phyloP scores from a whole-genome alignment of 2,113 vertebrate species.

The Etheostoma cragini region DNA sequence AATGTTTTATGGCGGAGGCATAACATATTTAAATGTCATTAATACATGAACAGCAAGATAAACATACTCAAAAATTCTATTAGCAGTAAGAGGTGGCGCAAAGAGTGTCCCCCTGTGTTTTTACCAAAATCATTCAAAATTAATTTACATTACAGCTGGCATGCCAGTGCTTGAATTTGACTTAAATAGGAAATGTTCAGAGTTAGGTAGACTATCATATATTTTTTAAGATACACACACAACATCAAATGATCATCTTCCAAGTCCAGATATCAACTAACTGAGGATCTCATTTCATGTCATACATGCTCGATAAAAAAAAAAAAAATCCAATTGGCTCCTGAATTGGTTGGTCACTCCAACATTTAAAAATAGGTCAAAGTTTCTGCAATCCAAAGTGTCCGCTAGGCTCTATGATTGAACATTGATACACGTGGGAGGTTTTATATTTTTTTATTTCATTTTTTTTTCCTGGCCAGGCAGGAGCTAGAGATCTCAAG shows the following conservation, averaged over 20 bases:
- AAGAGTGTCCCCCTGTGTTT: constrained; percentile 62
- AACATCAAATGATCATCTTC: constrained; percentile 63
- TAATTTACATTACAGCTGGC: constrained; percentile 58
- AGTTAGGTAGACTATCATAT: constrained; percentile 40
- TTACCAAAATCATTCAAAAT: constrained; percentile 71
- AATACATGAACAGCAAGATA: constrained; percentile 81
- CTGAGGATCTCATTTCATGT: constrained; percentile 69
- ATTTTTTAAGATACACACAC: constrained; percentile 20
- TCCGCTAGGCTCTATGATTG: constrained; percentile 70
- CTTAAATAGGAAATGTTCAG: constrained; percentile 54
- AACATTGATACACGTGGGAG: constrained; percentile 73
- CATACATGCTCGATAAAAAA: constrained; percentile 54
- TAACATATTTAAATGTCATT: constrained; percentile 83
- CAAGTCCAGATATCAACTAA: constrained; percentile 60
- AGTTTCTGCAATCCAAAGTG: constrained; percentile 69
- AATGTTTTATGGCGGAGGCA: constrained; percentile 82
- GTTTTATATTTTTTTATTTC: constrained; percentile 1
- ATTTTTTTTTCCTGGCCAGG: constrained; percentile 39
- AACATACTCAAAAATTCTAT: constrained; percentile 80
- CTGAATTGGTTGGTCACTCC: constrained; percentile 73
- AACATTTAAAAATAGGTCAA: constrained; percentile 76
- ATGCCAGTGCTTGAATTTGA: constrained; percentile 30
- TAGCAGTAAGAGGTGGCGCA: constrained; percentile 73
- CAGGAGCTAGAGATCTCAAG: constrained; percentile 54
- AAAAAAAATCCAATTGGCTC: constrained; percentile 59